Percentiles rank a stretch among this genome's conserved stretches.
Evolutionary conservation across 2,113 vertebrate species (phyloP).

Genomic region (Strix uralensis): DNA sequence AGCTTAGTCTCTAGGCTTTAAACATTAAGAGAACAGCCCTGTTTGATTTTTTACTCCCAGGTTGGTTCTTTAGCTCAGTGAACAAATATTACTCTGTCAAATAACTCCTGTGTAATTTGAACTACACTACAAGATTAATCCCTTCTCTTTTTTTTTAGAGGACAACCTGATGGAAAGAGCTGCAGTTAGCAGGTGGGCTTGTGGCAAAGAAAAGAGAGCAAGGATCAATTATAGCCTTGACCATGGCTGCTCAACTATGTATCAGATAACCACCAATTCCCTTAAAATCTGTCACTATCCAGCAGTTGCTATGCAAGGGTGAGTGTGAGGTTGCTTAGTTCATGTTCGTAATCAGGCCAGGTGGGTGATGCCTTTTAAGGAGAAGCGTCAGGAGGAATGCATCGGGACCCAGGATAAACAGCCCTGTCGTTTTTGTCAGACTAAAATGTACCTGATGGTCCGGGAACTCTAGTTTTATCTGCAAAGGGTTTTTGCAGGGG

Average conservation of each 20-base stretch:
- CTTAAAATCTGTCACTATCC: constrained; percentile 69
- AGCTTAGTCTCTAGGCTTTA: constrained; percentile 16
- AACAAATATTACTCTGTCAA: constrained; percentile 6
- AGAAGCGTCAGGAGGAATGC: constrained; percentile 38
- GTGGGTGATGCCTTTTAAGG: constrained; percentile 68
- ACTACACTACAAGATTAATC: constrained; percentile 57
- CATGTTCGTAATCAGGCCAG: background rate
- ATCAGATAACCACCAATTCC: constrained; percentile 74
- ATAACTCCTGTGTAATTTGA: constrained; percentile 66
- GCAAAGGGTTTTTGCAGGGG: background rate
- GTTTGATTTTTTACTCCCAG: constrained; percentile 21
- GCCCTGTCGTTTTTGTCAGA: background rate
- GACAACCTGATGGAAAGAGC: constrained; percentile 71
- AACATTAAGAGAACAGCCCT: constrained; percentile 4
- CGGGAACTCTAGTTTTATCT: background rate
- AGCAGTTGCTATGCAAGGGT: constrained; percentile 63
- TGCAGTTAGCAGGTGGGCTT: constrained; percentile 64
- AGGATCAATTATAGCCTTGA: constrained; percentile 72
- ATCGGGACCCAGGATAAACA: background rate
- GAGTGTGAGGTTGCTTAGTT: constrained; percentile 4
- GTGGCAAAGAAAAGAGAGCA: constrained; percentile 59
- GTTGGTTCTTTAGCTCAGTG: constrained; percentile 20
- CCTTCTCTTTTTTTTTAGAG: constrained; percentile 23
- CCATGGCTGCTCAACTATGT: constrained; percentile 59
- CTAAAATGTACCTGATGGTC: background rate